Evolutionary conservation across 2,113 vertebrate genomes (phyloP).

Genomic region (Phyllopteryx taeniolatus): DNA sequence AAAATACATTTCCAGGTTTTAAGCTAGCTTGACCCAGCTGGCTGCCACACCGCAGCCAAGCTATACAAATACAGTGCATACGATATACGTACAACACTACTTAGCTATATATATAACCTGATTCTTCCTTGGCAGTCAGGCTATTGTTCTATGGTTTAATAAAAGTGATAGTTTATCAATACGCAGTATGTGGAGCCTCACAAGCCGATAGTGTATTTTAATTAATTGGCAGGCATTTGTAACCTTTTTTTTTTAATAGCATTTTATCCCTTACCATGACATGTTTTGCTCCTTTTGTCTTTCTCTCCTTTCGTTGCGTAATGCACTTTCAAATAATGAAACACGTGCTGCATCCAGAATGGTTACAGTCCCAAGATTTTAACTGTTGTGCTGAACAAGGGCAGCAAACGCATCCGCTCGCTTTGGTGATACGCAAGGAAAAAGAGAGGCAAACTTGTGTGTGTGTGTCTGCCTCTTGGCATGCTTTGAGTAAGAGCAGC

Average conservation of each 20-base stretch:
- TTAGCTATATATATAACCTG: too few species aligned
- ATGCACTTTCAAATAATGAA: background rate
- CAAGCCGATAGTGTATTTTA: too few species aligned
- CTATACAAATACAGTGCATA: too few species aligned
- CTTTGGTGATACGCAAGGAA: slow-evolving; percentile 12
- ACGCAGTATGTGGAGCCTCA: too few species aligned
- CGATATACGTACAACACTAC: too few species aligned
- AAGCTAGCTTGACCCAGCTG: too few species aligned
- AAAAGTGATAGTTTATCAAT: too few species aligned
- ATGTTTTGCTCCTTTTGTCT: background rate
- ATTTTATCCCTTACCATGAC: background rate
- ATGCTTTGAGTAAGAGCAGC: slow-evolving; percentile 17
- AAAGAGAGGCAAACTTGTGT: slow-evolving; percentile 1
- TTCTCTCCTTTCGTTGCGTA: background rate
- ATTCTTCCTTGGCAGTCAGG: too few species aligned
- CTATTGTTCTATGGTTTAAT: too few species aligned
- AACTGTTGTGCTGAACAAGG: slow-evolving; percentile 7
- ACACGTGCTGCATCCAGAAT: background rate
- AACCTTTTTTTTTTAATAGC: background rate
- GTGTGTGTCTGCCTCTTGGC: background rate
- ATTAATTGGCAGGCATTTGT: background rate
- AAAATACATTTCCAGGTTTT: too few species aligned
- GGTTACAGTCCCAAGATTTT: background rate
- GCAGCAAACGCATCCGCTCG: slow-evolving; percentile 3
- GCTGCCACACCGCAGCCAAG: too few species aligned